Percentiles rank a stretch among this genome's conserved stretches.
These are phyloP conservation scores for Periplaneta americana DNA, from an alignment of 1,140 invertebrate genomes.

Conservation along the genomic window DNA sequence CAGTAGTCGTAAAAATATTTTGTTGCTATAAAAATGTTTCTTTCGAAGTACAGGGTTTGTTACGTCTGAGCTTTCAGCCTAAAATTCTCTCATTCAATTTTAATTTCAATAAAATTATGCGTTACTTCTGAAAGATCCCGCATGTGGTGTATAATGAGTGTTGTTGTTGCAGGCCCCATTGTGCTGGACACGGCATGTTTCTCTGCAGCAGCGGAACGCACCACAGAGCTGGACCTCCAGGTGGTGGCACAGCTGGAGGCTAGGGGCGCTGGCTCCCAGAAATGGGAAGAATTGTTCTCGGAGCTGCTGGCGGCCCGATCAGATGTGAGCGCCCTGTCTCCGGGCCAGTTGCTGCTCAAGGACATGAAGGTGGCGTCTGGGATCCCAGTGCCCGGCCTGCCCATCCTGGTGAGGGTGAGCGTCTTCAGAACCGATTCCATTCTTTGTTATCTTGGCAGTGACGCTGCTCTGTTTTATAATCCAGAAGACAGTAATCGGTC, in stretches of 20 bases:
- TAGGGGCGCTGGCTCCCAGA: conserved; percentile 28
- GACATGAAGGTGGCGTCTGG: conserved; percentile 54
- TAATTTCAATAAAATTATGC: too few species aligned
- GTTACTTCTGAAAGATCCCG: too few species aligned
- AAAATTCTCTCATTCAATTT: too few species aligned
- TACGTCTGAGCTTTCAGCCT: too few species aligned
- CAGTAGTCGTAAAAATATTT: too few species aligned
- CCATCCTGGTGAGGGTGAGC: conserved; percentile 49
- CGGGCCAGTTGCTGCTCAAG: conserved; percentile 52
- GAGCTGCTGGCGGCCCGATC: conserved; percentile 49
- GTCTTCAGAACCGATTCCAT: too few species aligned
- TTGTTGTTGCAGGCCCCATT: conserved; percentile 70
- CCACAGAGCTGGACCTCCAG: conserved; percentile 52
- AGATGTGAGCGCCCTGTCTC: conserved; percentile 46
- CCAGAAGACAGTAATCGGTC: too few species aligned
- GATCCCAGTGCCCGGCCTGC: conserved; percentile 52
- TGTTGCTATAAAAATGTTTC: too few species aligned
- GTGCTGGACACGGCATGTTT: conserved; percentile 68
- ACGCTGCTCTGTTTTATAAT: too few species aligned
- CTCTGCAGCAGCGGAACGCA: conserved; percentile 49
- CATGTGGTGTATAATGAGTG: too few species aligned
- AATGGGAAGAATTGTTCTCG: conserved; percentile 38
- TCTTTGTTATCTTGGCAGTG: too few species aligned
- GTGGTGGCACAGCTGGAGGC: conserved; percentile 44
- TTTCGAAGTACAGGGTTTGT: too few species aligned